Conservation (phyloP, 2,888 invertebrate species). For the Melanchra persicariae region DNA sequence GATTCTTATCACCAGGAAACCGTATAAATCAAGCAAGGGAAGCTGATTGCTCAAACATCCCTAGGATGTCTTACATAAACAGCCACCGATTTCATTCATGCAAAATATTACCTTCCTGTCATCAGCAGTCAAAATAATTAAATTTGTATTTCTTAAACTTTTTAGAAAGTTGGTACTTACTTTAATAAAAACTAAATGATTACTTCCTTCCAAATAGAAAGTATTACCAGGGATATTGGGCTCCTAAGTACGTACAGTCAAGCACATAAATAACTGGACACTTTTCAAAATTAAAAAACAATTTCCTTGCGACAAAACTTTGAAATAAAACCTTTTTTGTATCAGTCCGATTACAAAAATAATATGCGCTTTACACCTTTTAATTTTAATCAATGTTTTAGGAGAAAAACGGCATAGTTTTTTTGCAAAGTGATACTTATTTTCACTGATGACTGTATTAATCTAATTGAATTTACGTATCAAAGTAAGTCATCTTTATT, state of each 20-base stretch:
- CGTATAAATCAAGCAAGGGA: constrained; percentile 36
- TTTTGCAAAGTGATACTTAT: background rate
- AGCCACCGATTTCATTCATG: constrained; percentile 22
- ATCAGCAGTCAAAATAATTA: constrained; percentile 43
- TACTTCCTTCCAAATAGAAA: constrained; percentile 78
- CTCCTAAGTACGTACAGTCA: constrained; percentile 39
- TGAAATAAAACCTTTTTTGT: background rate
- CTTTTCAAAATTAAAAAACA: background rate
- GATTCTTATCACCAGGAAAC: constrained; percentile 59
- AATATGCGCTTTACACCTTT: background rate
- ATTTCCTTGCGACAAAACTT: background rate
- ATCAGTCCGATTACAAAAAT: no score
- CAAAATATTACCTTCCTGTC: constrained; percentile 54
- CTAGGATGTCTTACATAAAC: constrained; percentile 55
- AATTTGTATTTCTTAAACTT: constrained; percentile 47
- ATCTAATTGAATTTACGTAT: constrained; percentile 66
- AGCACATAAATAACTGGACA: background rate
- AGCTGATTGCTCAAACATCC: constrained; percentile 55
- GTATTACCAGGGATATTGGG: constrained; percentile 65
- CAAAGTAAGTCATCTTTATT: constrained; percentile 64
- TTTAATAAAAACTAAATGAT: constrained; percentile 66
- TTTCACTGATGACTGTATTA: constrained; percentile 2
- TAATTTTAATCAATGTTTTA: background rate
- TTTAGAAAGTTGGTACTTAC: constrained; percentile 68
- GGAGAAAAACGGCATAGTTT: background rate